A percentile compares a stretch with the other conserved stretches of the same genome.
Evolutionary conservation across 1,140 invertebrate genomes (phyloP).

Genomic region (Hermetia illucens): DNA sequence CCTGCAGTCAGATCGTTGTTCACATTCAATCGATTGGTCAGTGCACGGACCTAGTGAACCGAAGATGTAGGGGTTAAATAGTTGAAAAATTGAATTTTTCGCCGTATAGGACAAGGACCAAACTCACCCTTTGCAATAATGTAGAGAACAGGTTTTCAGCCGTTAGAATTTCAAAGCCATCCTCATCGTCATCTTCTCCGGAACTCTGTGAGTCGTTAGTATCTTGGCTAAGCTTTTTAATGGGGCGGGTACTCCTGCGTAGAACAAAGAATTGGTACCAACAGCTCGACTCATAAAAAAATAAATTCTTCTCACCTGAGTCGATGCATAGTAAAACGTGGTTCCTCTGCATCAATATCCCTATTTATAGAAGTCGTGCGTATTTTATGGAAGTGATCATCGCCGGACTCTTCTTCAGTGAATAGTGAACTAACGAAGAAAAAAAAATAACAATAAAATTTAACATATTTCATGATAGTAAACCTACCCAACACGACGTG

Average conservation of each 20-base stretch:
- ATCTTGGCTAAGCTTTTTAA: conserved; percentile 46
- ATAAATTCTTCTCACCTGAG: conserved; percentile 36
- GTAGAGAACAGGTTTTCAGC: conserved; percentile 83
- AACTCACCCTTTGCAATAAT: conserved; percentile 57
- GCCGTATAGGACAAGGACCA: neutral
- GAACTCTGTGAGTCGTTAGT: conserved; percentile 70
- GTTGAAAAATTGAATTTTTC: conserved; percentile 6
- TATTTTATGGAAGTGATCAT: conserved; percentile 43
- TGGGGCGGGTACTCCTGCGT: conserved; percentile 53
- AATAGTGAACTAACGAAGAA: conserved; percentile 39
- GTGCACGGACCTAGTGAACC: conserved; percentile 50
- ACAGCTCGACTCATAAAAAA: neutral
- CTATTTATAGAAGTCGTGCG: conserved; percentile 35
- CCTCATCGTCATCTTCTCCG: conserved; percentile 77
- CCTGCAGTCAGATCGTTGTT: conserved; percentile 45
- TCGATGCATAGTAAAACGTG: conserved; percentile 50
- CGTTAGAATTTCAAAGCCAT: conserved; percentile 77
- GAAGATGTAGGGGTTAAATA: neutral
- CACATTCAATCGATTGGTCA: conserved; percentile 71
- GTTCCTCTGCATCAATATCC: conserved; percentile 36
- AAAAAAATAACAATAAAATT: conserved; percentile 2
- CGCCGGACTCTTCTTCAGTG: conserved; percentile 56
- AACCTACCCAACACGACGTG: conserved; percentile 21
- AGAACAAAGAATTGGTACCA: conserved; percentile 4
- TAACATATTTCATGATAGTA: neutral